Percentiles rank a stretch among this genome's conserved stretches.
Conservation (phyloP, 2,113 vertebrate genomes). For the Galeopterus variegatus region DNA sequence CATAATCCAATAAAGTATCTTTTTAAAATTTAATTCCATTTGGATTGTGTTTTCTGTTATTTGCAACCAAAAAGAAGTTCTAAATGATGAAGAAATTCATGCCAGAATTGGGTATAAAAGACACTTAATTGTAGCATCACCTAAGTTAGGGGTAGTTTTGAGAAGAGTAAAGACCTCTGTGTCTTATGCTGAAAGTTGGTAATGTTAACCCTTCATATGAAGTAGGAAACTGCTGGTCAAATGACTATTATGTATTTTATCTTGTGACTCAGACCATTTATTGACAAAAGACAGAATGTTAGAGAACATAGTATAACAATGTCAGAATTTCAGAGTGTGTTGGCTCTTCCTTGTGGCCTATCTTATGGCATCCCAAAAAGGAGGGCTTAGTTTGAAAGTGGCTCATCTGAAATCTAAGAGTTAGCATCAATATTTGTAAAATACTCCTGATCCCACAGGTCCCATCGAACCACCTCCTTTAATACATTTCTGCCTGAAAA, state of each 20-base stretch:
- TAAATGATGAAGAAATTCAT: constrained; percentile 52
- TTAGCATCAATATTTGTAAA: constrained; percentile 15
- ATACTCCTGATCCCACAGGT: constrained; percentile 21
- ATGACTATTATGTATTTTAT: background rate
- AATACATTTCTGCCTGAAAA: background rate
- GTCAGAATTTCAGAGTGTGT: background rate
- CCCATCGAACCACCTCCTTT: background rate
- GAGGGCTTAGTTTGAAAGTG: background rate
- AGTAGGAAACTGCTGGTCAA: background rate
- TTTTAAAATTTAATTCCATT: background rate
- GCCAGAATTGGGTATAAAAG: background rate
- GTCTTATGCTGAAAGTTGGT: background rate
- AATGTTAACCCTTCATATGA: constrained; percentile 7
- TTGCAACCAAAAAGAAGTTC: background rate
- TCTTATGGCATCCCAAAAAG: background rate
- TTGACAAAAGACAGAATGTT: background rate
- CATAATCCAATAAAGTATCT: background rate
- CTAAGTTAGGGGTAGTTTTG: background rate
- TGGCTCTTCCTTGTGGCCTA: background rate
- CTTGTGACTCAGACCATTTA: background rate
- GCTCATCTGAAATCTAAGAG: constrained; percentile 20
- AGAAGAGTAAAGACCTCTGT: background rate
- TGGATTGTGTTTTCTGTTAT: constrained; percentile 26
- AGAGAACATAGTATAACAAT: background rate
- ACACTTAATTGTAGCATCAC: background rate